These are phyloP conservation scores for Galeopterus variegatus DNA, from an alignment of 2,113 vertebrate species.

Conservation along the genomic window DNA sequence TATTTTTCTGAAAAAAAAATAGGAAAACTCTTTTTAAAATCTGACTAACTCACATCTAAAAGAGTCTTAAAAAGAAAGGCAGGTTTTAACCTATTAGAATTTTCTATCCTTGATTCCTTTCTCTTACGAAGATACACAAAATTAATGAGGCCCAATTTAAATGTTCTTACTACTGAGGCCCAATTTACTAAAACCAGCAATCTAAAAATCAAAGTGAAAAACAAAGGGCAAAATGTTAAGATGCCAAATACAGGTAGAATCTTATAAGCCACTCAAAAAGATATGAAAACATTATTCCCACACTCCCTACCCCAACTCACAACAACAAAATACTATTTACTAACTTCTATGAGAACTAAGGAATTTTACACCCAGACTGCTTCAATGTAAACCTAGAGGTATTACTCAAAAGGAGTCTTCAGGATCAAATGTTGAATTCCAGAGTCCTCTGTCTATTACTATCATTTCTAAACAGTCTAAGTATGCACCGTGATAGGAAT, in stretches of 20 bases:
- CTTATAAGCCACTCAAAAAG: conserved; percentile 10
- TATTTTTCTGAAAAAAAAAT: background rate
- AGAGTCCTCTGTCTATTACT: background rate
- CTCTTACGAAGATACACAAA: background rate
- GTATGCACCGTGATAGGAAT: conserved; percentile 57
- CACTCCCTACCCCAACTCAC: background rate
- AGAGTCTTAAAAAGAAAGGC: background rate
- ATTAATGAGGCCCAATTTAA: conserved; percentile 43
- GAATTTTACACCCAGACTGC: background rate
- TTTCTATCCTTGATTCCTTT: conserved; percentile 51
- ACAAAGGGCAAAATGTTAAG: conserved; percentile 30
- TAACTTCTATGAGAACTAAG: background rate
- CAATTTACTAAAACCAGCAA: conserved; percentile 45
- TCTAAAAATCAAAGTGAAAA: conserved; percentile 51
- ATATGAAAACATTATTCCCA: background rate
- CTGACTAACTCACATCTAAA: background rate
- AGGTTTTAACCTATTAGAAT: conserved; percentile 36
- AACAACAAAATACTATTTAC: background rate
- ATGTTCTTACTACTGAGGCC: background rate
- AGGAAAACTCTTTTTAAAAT: background rate
- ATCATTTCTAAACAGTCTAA: conserved; percentile 40
- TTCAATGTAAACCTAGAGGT: conserved; percentile 55
- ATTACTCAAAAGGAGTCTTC: conserved; percentile 39
- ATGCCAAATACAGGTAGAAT: conserved; percentile 13
- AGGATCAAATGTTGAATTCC: conserved; percentile 54